Evolutionary conservation across 2,888 invertebrate genomes (phyloP).

Genomic region (Ctenicera cuprea): DNA sequence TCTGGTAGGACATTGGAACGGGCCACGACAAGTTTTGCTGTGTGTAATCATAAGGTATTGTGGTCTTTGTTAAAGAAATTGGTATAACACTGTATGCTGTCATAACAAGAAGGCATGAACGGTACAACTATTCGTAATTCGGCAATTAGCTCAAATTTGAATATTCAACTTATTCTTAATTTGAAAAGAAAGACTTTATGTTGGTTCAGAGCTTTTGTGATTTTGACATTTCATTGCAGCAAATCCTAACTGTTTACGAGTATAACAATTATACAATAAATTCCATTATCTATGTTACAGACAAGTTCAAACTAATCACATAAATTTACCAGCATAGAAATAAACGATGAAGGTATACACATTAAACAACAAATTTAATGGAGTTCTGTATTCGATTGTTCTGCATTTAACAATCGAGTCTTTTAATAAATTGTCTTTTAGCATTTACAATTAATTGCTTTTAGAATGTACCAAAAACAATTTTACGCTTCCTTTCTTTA

Average conservation of each 20-base stretch:
- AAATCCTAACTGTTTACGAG: too few relatives aligned
- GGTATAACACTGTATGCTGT: conserved; percentile 2
- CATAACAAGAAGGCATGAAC: neutral
- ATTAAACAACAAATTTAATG: too few relatives aligned
- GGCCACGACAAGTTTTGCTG: conserved; percentile 13
- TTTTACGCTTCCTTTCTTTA: neutral
- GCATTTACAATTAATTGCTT: neutral
- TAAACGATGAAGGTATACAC: too few relatives aligned
- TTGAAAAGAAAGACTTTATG: too few relatives aligned
- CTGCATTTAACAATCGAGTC: too few relatives aligned
- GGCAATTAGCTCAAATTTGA: neutral
- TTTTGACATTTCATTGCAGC: too few relatives aligned
- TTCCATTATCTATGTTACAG: too few relatives aligned
- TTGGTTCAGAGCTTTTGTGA: too few relatives aligned
- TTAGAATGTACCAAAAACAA: neutral
- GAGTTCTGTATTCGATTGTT: too few relatives aligned
- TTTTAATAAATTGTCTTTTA: neutral
- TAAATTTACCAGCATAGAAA: too few relatives aligned
- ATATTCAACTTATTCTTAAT: neutral
- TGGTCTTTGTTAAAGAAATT: neutral
- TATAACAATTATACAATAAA: too few relatives aligned
- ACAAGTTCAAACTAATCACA: too few relatives aligned
- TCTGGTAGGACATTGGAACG: conserved; percentile 27
- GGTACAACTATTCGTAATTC: neutral
- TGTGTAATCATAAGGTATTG: conserved; percentile 13